Evolutionary conservation across 2,888 invertebrate species (phyloP).

Genomic region (Eupithecia exiguata): DNA sequence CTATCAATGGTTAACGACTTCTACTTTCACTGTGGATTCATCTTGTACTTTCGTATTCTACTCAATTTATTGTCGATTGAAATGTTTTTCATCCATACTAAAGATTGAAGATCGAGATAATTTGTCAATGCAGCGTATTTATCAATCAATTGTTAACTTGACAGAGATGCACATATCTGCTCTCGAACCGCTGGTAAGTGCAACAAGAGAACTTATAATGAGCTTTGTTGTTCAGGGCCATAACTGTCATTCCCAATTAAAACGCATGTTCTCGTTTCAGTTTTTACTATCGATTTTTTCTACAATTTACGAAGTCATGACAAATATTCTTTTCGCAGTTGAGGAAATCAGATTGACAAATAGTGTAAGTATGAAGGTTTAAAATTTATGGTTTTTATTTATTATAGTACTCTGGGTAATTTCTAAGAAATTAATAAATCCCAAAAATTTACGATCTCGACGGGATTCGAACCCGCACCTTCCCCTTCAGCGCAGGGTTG

Average conservation of each 20-base stretch:
- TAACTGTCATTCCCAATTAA: not conserved
- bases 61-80: not conserved
- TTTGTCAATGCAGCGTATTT: slow-evolving; percentile 1
- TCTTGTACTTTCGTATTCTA: slow-evolving; percentile 1
- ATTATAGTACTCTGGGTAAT: no score
- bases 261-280: not conserved
- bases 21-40: not conserved
- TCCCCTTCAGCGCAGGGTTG: no score
- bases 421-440: no score
- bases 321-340: not conserved
- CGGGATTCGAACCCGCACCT: no score
- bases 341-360: not conserved
- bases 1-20: not conserved
- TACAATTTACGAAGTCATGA: not conserved
- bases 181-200: not conserved
- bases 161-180: slow-evolving; percentile 13
- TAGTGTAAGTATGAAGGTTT: not conserved
- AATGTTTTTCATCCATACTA: not conserved
- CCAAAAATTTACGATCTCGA: no score
- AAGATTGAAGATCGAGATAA: not conserved
- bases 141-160: not conserved
- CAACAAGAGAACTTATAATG: not conserved
- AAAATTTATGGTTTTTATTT: no score
- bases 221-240: not conserved
- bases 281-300: not conserved